A percentile compares a stretch with the other conserved stretches of the same genome.
These are phyloP conservation scores for Coptotermes formosanus DNA, from an alignment of 1,140 invertebrate species.

Conservation along the genomic window DNA sequence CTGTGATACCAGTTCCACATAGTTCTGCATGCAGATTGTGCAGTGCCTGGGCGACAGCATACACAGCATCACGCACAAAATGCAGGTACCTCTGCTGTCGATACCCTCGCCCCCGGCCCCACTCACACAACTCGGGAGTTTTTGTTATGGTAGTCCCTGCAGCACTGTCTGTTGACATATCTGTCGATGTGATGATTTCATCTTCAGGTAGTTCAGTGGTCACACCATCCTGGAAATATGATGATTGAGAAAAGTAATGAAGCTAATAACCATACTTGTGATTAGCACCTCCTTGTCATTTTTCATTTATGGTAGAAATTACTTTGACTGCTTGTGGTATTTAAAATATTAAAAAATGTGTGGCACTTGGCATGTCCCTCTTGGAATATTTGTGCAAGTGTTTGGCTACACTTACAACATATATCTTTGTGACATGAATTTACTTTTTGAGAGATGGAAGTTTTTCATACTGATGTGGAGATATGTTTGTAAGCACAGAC, in stretches of 20 bases:
- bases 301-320: too few relatives aligned
- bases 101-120: conserved; percentile 41
- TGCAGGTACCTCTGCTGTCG: conserved; percentile 53
- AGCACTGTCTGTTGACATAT: conserved; percentile 21
- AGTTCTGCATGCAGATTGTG: conserved; percentile 48
- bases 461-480: too few relatives aligned
- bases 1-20: conserved; percentile 44
- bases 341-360: too few relatives aligned
- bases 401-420: too few relatives aligned
- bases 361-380: too few relatives aligned
- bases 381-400: too few relatives aligned
- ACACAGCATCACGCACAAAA: conserved; percentile 57
- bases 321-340: too few relatives aligned
- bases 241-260: background rate
- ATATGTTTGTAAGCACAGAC: too few relatives aligned
- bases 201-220: background rate
- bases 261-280: background rate
- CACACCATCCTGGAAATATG: background rate
- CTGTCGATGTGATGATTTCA: background rate
- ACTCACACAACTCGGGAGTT: background rate
- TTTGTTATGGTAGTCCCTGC: conserved; percentile 18
- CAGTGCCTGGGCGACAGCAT: conserved; percentile 56
- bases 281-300: too few relatives aligned
- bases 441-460: too few relatives aligned
- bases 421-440: too few relatives aligned